Evolutionary conservation across 2,888 invertebrate species (phyloP).

Genomic region (Clepsis dumicolana): DNA sequence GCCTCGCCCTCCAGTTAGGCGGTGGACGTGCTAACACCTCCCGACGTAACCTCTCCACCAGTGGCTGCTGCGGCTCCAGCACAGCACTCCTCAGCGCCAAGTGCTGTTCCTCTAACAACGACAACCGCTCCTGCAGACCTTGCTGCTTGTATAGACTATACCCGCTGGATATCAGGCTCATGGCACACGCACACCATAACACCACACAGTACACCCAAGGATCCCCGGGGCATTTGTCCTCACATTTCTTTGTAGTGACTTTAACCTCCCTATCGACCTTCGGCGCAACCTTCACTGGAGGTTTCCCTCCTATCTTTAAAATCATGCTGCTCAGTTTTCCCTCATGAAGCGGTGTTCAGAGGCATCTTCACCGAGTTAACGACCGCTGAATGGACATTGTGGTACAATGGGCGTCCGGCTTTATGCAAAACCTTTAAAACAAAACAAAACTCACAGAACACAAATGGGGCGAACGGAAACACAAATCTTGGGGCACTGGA

Average conservation of each 20-base stretch:
- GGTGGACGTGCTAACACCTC: slow-evolving; percentile 79
- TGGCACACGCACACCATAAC: slow-evolving; percentile 88
- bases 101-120: slow-evolving; percentile 85
- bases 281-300: slow-evolving; percentile 56
- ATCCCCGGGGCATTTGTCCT: slow-evolving; percentile 71
- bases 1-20: slow-evolving; percentile 68
- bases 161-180: slow-evolving; percentile 87
- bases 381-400: slow-evolving; percentile 56
- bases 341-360: slow-evolving; percentile 55
- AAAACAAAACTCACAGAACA: slow-evolving; percentile 47
- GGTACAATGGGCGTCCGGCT: slow-evolving; percentile 57
- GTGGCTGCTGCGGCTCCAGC: slow-evolving; percentile 81
- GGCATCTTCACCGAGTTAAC: slow-evolving; percentile 51
- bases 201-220: slow-evolving; percentile 81
- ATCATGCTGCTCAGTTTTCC: slow-evolving; percentile 67
- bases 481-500: slow-evolving; percentile 32
- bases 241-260: slow-evolving; percentile 66
- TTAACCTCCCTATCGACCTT: slow-evolving; percentile 64
- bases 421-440: slow-evolving; percentile 52
- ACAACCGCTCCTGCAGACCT: slow-evolving; percentile 81
- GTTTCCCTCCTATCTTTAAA: slow-evolving; percentile 76
- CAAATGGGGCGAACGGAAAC: slow-evolving; percentile 44
- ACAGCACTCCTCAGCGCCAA: slow-evolving; percentile 81
- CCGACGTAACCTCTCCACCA: slow-evolving; percentile 84
- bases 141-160: slow-evolving; percentile 87